Evolutionary conservation across 2,113 vertebrate genomes (phyloP).

Genomic region (Acrocephalus arundinaceus): DNA sequence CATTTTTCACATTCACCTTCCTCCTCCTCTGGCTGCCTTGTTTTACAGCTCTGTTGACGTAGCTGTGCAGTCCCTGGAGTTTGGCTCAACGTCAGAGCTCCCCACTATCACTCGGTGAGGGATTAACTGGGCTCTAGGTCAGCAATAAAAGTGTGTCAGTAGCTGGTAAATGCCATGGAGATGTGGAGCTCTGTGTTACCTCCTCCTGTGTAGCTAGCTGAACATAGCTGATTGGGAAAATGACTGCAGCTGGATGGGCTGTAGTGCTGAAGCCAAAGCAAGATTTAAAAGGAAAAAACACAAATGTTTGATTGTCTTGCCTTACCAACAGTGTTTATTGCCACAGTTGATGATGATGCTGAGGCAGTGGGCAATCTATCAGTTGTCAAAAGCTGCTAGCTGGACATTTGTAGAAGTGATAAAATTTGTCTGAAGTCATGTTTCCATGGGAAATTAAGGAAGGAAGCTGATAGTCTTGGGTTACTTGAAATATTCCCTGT

Average conservation of each 20-base stretch:
- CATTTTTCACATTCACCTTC: background rate
- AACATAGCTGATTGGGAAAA: background rate
- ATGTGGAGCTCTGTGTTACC: accelerated
- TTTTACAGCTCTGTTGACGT: background rate
- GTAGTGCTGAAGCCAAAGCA: background rate
- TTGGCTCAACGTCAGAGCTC: background rate
- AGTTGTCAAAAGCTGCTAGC: background rate
- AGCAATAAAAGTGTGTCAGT: accelerated
- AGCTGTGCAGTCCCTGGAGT: background rate
- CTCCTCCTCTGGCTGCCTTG: background rate
- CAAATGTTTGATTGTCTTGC: background rate
- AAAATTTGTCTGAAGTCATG: background rate
- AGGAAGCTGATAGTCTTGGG: background rate
- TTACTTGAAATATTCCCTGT: background rate
- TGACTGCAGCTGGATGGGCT: background rate
- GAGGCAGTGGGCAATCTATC: background rate
- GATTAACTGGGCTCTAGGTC: background rate
- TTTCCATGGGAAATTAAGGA: background rate
- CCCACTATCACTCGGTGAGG: accelerated
- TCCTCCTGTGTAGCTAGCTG: background rate
- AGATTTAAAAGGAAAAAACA: background rate
- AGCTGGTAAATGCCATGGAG: background rate
- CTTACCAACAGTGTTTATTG: background rate
- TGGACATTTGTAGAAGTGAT: background rate
- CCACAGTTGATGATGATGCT: accelerated